These are phyloP conservation scores for Amphiura filiformis DNA, from an alignment of 35 echinoderm and acorn worm species.

Conservation along the genomic window DNA sequence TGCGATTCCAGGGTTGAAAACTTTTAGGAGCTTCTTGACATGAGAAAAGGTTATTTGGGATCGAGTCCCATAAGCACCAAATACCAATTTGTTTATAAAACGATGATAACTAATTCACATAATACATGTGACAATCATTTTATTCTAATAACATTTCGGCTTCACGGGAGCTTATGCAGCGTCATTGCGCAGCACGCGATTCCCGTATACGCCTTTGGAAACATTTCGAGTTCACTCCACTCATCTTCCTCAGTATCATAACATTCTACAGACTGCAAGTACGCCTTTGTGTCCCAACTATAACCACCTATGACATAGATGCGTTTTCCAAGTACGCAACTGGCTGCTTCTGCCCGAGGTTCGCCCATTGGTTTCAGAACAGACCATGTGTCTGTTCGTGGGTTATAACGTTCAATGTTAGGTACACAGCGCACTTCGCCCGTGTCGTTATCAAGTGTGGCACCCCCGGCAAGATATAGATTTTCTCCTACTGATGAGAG, in stretches of 20 bases:
- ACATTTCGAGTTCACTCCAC: slow-evolving; percentile 53
- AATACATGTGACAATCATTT: not conserved
- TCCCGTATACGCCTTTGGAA: slow-evolving; percentile 76
- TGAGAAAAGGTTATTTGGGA: not conserved
- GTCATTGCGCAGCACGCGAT: slow-evolving; percentile 76
- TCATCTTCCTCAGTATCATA: slow-evolving; percentile 65
- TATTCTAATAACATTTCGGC: not conserved
- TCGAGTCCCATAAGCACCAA: not conserved
- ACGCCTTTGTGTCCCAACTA: slow-evolving; percentile 83
- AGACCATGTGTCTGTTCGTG: slow-evolving; percentile 68
- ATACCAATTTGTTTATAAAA: not conserved
- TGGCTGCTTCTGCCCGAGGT: slow-evolving; percentile 73
- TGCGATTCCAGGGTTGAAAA: not conserved
- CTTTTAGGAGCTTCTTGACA: not conserved
- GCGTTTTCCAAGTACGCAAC: slow-evolving; percentile 51
- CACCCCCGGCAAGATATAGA: slow-evolving; percentile 82
- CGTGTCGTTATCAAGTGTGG: slow-evolving; percentile 50
- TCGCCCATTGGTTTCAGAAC: slow-evolving; percentile 42
- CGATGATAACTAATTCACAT: not conserved
- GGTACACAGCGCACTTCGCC: slow-evolving; percentile 58
- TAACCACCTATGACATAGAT: slow-evolving; percentile 92
- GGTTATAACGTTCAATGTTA: slow-evolving; percentile 72
- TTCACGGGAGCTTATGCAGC: slow-evolving; percentile 69
- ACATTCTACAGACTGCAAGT: slow-evolving; percentile 73
- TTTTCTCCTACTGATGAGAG: slow-evolving; percentile 59